Evolutionary conservation across 2,888 invertebrate species (phyloP).

Genomic region (Dysmachus trigonus): DNA sequence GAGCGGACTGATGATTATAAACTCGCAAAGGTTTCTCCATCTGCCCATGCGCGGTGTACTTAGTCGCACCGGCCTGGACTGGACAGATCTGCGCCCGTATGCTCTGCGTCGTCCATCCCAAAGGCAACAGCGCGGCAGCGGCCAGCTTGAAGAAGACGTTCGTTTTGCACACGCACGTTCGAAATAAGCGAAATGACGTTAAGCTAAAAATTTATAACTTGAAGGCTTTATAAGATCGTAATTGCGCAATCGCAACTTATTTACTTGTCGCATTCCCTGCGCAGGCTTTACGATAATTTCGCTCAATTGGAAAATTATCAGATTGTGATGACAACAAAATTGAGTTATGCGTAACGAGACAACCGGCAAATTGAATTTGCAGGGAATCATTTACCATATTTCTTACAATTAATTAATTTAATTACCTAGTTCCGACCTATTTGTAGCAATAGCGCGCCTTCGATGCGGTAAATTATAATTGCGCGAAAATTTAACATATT

Average conservation of each 20-base stretch:
- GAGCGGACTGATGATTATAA: not conserved
- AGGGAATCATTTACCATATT: not conserved
- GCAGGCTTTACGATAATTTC: slow-evolving; percentile 36
- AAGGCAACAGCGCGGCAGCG: not conserved
- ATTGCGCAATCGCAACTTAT: slow-evolving; percentile 43
- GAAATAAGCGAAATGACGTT: slow-evolving; percentile 26
- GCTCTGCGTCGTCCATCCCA: not conserved
- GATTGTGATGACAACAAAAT: slow-evolving; percentile 40
- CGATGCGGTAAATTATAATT: not conserved
- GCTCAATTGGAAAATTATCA: slow-evolving; percentile 40
- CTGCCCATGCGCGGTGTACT: not conserved
- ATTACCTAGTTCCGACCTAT: not conserved
- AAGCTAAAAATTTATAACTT: slow-evolving; percentile 31
- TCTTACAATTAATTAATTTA: not conserved
- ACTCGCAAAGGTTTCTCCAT: slow-evolving; percentile 19
- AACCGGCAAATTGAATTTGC: slow-evolving; percentile 14
- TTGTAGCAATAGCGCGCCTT: not conserved
- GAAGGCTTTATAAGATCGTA: slow-evolving; percentile 34
- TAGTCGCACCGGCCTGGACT: not conserved
- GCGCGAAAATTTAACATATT: not conserved
- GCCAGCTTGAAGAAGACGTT: slow-evolving; percentile 15
- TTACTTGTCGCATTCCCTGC: slow-evolving; percentile 40
- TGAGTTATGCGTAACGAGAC: slow-evolving; percentile 38
- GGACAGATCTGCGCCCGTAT: not conserved
- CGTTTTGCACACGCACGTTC: not conserved